Conservation (phyloP, 2,797 vertebrate genomes). For the Enteromius paludinosus region DNA sequence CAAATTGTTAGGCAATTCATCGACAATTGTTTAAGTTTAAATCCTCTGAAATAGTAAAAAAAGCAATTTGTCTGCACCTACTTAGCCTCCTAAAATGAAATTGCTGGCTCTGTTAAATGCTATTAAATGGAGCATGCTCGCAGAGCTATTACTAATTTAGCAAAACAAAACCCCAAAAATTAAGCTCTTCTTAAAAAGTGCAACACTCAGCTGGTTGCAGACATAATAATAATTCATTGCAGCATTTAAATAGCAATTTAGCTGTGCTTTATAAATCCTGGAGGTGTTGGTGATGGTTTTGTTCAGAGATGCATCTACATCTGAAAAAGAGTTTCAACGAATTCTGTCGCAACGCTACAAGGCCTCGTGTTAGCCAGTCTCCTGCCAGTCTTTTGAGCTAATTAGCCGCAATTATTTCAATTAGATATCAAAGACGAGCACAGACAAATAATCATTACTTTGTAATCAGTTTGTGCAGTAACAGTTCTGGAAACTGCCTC, state of each 20-base stretch:
- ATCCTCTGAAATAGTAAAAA: slow-evolving; percentile 20
- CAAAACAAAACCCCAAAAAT: slow-evolving; percentile 51
- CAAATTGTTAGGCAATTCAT: slow-evolving; percentile 14
- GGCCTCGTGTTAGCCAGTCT: slow-evolving; percentile 70
- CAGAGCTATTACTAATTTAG: slow-evolving; percentile 55
- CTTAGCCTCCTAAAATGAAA: slow-evolving; percentile 20
- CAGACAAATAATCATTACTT: slow-evolving; percentile 74
- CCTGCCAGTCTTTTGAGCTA: slow-evolving; percentile 78
- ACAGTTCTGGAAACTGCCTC: slow-evolving; percentile 54
- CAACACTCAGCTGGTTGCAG: slow-evolving; percentile 44
- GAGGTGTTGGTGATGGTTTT: slow-evolving; percentile 61
- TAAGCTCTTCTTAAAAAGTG: slow-evolving; percentile 34
- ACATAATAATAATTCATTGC: slow-evolving; percentile 45
- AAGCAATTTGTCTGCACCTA: slow-evolving; percentile 30
- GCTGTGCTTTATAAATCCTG: slow-evolving; percentile 60
- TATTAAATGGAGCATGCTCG: slow-evolving; percentile 31
- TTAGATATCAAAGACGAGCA: slow-evolving; percentile 74
- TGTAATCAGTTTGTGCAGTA: slow-evolving; percentile 74
- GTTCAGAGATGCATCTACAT: slow-evolving; percentile 70
- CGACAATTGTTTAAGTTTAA: slow-evolving; percentile 25
- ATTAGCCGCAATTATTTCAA: slow-evolving; percentile 80
- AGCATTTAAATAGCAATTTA: slow-evolving; percentile 52
- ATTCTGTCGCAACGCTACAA: slow-evolving; percentile 63
- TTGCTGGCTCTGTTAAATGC: slow-evolving; percentile 20
- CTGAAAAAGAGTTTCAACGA: slow-evolving; percentile 70